phyloP scores from a whole-genome alignment of 2,888 invertebrate species.

The Crossocerus cetratus region DNA sequence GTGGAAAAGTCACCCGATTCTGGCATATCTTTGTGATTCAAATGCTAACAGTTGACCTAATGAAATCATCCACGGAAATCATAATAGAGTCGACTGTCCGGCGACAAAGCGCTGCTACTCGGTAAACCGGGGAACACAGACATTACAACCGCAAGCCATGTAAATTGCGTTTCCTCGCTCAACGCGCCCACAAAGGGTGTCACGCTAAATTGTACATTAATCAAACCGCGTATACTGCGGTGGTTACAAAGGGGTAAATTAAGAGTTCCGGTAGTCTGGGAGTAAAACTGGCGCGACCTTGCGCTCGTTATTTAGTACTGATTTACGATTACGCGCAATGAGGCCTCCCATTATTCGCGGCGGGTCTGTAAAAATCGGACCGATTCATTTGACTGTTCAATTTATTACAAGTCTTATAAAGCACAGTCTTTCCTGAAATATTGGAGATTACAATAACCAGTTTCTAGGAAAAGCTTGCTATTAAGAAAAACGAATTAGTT shows the following conservation, averaged over 20 bases:
- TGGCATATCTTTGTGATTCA: too few relatives aligned
- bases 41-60: neutral
- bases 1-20: too few relatives aligned
- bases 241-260: conserved; percentile 57
- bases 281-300: conserved; percentile 44
- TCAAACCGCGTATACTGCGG: conserved; percentile 48
- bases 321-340: conserved; percentile 57
- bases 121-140: conserved; percentile 36
- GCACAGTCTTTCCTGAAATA: too few relatives aligned
- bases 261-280: conserved; percentile 52
- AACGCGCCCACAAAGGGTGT: conserved; percentile 54
- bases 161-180: conserved; percentile 57
- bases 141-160: conserved; percentile 34
- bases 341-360: conserved; percentile 30
- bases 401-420: too few relatives aligned
- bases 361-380: neutral
- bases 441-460: too few relatives aligned
- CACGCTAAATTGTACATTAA: conserved; percentile 56
- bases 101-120: conserved; percentile 24
- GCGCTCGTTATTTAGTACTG: conserved; percentile 54
- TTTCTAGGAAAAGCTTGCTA: too few relatives aligned
- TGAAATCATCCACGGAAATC: conserved; percentile 20
- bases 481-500: too few relatives aligned
- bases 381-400: neutral
- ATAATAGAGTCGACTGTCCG: conserved; percentile 41